Conservation (phyloP, 2,113 vertebrate genomes). For the Cisticola juncidis region DNA sequence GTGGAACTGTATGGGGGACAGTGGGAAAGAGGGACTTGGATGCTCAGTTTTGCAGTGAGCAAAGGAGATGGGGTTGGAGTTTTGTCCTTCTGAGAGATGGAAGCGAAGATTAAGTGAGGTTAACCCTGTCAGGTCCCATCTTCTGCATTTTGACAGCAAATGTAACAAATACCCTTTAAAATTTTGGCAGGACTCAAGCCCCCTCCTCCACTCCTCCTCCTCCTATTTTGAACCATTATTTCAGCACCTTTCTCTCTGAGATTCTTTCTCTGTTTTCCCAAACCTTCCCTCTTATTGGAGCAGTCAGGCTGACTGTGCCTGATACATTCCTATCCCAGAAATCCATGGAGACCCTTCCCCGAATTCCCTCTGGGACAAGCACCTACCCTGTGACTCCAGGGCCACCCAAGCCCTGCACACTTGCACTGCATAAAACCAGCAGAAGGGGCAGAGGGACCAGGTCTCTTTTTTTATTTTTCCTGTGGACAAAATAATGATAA, state of each 20-base stretch:
- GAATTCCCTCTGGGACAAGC: background rate
- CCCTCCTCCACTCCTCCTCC: background rate
- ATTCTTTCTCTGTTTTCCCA: background rate
- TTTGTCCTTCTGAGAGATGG: accelerated
- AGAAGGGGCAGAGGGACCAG: background rate
- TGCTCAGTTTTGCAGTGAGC: accelerated
- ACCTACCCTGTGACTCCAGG: background rate
- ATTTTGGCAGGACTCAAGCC: background rate
- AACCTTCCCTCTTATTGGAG: accelerated
- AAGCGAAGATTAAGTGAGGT: background rate
- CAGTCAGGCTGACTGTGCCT: background rate
- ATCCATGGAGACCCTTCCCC: background rate
- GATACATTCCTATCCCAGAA: accelerated
- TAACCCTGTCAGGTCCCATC: background rate
- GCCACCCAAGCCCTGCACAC: background rate
- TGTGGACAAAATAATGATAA: background rate
- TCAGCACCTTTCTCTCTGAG: background rate
- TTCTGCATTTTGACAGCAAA: background rate
- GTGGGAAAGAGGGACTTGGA: background rate
- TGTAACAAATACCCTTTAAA: background rate
- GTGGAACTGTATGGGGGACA: background rate
- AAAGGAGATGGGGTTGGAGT: background rate
- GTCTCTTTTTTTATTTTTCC: background rate
- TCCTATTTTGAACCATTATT: background rate
- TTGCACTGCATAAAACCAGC: background rate